Evolutionary conservation across 1,140 invertebrate species (phyloP).

Genomic region (Pantala flavescens): DNA sequence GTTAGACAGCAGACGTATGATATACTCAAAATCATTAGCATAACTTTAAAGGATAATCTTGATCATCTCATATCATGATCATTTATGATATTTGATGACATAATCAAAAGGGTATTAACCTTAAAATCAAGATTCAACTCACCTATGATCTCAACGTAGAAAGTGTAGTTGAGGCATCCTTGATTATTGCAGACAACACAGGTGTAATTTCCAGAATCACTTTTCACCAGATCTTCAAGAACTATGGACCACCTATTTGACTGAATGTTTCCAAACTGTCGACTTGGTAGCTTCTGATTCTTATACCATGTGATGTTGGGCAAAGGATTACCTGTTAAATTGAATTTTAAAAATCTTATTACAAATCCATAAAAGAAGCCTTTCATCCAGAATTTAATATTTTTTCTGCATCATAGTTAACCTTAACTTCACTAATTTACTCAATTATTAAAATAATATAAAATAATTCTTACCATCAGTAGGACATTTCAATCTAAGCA

Average conservation of each 20-base stretch:
- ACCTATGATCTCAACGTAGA: constrained; percentile 63
- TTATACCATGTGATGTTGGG: constrained; percentile 73
- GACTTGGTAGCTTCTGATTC: constrained; percentile 47
- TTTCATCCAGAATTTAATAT: too few relatives aligned
- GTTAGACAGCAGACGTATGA: too few relatives aligned
- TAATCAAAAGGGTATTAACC: too few relatives aligned
- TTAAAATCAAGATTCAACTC: neutral
- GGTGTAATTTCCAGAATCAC: constrained; percentile 75
- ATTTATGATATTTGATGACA: too few relatives aligned
- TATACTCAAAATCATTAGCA: too few relatives aligned
- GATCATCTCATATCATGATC: too few relatives aligned
- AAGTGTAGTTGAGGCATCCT: constrained; percentile 66
- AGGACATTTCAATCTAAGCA: constrained; percentile 50
- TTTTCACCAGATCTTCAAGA: constrained; percentile 60
- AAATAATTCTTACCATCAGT: constrained; percentile 35
- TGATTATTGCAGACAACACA: constrained; percentile 69
- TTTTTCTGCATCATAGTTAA: neutral
- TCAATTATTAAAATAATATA: too few relatives aligned
- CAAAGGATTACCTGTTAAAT: constrained; percentile 60
- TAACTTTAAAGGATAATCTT: too few relatives aligned
- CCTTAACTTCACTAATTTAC: neutral
- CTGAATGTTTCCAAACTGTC: constrained; percentile 47
- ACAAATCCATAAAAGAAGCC: neutral
- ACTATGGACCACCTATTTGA: constrained; percentile 54
- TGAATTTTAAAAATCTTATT: too few relatives aligned